phyloP scores from a whole-genome alignment of 2,888 invertebrate genomes.

The Diplazon laetatorius region DNA sequence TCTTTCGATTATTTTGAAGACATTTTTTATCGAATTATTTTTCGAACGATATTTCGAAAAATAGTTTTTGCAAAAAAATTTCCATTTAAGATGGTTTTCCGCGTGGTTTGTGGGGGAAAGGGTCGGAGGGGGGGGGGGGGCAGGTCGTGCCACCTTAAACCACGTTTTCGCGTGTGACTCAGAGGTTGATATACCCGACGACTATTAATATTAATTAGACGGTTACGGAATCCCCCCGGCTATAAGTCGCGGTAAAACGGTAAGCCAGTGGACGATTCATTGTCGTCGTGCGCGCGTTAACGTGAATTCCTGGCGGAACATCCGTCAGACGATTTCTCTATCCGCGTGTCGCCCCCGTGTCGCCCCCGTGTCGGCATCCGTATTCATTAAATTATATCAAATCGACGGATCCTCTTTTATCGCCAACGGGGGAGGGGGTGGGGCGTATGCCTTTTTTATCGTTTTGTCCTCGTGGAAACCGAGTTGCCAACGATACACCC shows the following conservation, averaged over 20 bases:
- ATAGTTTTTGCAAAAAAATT: too few species aligned
- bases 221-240: constrained; percentile 6
- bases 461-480: background rate
- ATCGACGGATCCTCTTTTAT: constrained; percentile 4
- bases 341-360: constrained; percentile 2
- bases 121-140: too few species aligned
- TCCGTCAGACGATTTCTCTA: constrained; percentile 31
- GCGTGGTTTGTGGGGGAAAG: too few species aligned
- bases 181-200: background rate
- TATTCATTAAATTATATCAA: constrained; percentile 36
- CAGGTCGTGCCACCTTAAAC: too few species aligned
- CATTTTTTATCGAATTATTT: too few species aligned
- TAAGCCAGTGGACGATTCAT: constrained; percentile 22
- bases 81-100: too few species aligned
- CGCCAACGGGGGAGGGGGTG: too few species aligned
- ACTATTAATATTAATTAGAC: constrained; percentile 38
- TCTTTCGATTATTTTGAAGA: too few species aligned
- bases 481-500: background rate
- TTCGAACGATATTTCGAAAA: too few species aligned
- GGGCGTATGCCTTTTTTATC: too few species aligned
- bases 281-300: constrained; percentile 32
- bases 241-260: background rate
- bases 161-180: constrained; percentile 3
- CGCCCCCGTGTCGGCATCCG: constrained; percentile 17
- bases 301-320: constrained; percentile 21